phyloP scores from a whole-genome alignment of 2,113 vertebrate genomes.

The Isurus oxyrinchus region DNA sequence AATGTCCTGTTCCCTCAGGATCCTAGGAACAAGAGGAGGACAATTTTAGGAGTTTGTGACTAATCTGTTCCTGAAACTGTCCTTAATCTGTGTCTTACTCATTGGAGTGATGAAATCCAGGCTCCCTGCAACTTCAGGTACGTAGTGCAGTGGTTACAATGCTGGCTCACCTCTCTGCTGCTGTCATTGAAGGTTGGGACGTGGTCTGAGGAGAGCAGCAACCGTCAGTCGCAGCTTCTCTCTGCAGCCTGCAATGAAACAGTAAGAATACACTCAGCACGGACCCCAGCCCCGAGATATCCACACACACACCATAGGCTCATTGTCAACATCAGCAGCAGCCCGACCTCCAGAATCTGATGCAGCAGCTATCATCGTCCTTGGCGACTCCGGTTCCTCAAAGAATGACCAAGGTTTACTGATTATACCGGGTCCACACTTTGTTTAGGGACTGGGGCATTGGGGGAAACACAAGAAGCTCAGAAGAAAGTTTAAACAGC shows the following conservation, averaged over 20 bases:
- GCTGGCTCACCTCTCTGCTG: background rate
- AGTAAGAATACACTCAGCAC: background rate
- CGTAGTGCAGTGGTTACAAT: background rate
- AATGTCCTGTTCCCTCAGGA: background rate
- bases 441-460: background rate
- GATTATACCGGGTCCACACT: background rate
- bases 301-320: too few relatives aligned
- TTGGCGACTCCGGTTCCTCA: background rate
- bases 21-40: too few relatives aligned
- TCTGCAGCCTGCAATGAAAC: background rate
- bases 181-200: background rate
- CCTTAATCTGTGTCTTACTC: background rate
- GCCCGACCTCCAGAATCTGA: background rate
- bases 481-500: background rate
- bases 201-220: background rate
- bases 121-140: background rate
- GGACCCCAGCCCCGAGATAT: too few relatives aligned
- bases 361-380: background rate
- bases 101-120: background rate
- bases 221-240: background rate
- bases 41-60: background rate
- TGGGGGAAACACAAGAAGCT: background rate
- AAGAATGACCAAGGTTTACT: background rate
- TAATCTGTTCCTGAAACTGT: background rate
- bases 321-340: too few relatives aligned